Base-by-base conservation (phyloP, 2,113 vertebrate species). In the Scopus umbretta region DNA sequence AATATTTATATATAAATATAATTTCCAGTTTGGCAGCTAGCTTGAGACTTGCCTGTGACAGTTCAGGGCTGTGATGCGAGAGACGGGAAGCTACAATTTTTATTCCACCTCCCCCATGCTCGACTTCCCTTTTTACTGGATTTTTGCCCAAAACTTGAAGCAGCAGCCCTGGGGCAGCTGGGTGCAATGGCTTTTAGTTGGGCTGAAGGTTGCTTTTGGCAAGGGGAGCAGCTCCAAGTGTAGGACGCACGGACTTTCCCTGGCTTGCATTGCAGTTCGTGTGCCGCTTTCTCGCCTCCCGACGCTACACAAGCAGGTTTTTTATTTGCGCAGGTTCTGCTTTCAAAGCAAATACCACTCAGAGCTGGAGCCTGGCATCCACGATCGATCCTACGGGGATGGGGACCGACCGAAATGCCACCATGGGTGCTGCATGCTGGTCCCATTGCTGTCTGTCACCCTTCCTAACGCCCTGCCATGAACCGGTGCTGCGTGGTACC, bases 311-410 rank as follows among this genome's bases (percentile, higher is more conserved):
- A 12, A 32, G 26, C 13, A 30, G 42, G 29, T 17, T 13, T 17
- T 32, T 47, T 7, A 38, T 50, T 40, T 38, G 45, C 25, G 19
- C 38, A 38, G 40, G 18, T 74, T 80, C 62, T 47, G 36, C 53
- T 23, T 80, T 74, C 19, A 45, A 55, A 61, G 74, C 20, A 55
- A 67, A 42, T 26, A 36, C 16, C 5, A 1, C 23, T 5, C 67
- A 21, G 23, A 25, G 16, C 32, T 32, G 50, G 72, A 58, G 45
- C 38, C 59, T 6, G 20, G 73, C 40, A 8, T 32, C 62, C 4
- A 15, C 7, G 2, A 5, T 50, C 0, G 0, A 26, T 56, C 45
- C 73, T 19, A 13, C 0, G 1, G n/a, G 42, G 40, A 40, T 0
- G 3, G 50, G 32, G n/a, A 75, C 7, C 0, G 2, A 9, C 45